Evolutionary conservation across 1,140 invertebrate genomes (phyloP), one percentile per base, ranked within the genome.

Genomic region (Diachasmimorpha longicaudata): DNA sequence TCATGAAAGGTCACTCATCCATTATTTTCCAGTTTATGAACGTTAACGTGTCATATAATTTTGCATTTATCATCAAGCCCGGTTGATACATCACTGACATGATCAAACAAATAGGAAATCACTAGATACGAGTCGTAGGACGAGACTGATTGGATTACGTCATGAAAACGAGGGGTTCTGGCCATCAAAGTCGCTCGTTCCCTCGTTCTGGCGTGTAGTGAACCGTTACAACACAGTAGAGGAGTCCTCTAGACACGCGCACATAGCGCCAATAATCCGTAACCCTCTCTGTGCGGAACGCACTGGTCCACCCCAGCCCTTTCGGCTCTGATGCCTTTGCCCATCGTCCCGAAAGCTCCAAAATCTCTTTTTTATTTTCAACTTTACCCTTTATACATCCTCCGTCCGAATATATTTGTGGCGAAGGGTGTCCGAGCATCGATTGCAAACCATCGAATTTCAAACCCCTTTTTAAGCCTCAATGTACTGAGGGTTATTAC

Each of bases 141-240:
- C 71, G 55, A 31, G 71, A 23, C 71, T 73, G 71, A 73, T 73
- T 73, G 71, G 71, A 73, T 73, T 73, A 73, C 55, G 25, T 36
- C 55, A 63, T 73, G 48, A 73, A 73, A 68, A 68, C 66, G 36
- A 63, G 48, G 23, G 42, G 71, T 31, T 63, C 13, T 42, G 48
- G 36, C 55, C 55, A 63, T 73, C 71, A 73, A 73, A 73, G 71
- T 73, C 55, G 44, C 23, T 31, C 25, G 66, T 39, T 68, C 66
- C 31, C 66, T 68, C 58, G 58, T 23, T 63, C 31, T 39, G 36
- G 66, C 66, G 66, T 68, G 66, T 68, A 68, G 13, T 68, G 66
- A 68, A 68, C 31, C 66, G 66, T 68, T 68, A 37, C 36, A 37
- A 39, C 66, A 52, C 14, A 42, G 31, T 10, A 42, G 39, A 13